A percentile compares a stretch with the other conserved stretches of the same genome.
These are phyloP conservation scores for Strigops habroptila DNA, from an alignment of 2,113 vertebrate genomes.

Conservation along the genomic window DNA sequence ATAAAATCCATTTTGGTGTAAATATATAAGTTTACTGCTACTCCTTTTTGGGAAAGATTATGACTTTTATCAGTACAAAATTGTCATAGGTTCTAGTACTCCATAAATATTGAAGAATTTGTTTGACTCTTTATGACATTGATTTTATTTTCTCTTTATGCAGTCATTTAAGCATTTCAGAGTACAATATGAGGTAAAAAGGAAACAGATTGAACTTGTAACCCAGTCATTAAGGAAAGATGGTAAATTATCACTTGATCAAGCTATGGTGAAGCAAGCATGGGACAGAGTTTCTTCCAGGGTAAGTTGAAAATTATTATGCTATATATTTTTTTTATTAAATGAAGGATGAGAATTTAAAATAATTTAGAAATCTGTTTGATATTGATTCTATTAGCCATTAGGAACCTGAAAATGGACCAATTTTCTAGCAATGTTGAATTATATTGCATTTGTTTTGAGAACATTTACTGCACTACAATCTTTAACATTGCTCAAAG, in stretches of 20 bases:
- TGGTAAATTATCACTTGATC: conserved; percentile 92
- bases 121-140: not conserved
- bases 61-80: not conserved
- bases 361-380: not conserved
- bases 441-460: not conserved
- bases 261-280: conserved; percentile 91
- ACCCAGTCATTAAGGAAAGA: conserved; percentile 86
- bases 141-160: conserved; percentile 30
- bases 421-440: not conserved
- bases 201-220: conserved; percentile 85
- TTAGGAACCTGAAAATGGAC: not conserved
- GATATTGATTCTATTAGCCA: not conserved
- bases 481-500: not conserved
- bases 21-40: not conserved
- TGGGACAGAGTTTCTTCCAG: conserved; percentile 91
- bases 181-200: conserved; percentile 92
- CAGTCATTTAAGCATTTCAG: conserved; percentile 91
- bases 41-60: not conserved
- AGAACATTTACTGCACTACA: not conserved
- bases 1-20: not conserved
- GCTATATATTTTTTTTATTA: not conserved
- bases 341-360: not conserved
- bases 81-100: not conserved
- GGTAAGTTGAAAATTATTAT: conserved; percentile 70
- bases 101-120: not conserved